A percentile compares a stretch with the other conserved stretches of the same genome.
Conservation (phyloP, 2,888 invertebrate species). For the Limnephilus marmoratus region DNA sequence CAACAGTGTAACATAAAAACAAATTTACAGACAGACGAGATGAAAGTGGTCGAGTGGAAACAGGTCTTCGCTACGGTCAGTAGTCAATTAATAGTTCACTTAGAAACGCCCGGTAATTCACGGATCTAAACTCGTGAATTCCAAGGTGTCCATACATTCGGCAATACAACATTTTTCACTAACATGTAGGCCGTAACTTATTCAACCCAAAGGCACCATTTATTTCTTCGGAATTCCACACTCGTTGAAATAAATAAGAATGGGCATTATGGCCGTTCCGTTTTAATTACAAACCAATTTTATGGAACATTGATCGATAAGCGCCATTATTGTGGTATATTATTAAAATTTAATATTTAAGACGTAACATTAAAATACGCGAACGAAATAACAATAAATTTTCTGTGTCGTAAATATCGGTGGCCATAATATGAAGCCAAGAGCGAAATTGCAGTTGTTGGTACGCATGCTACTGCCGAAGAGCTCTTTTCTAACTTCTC, state of each 20-base stretch:
- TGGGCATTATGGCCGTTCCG: neutral
- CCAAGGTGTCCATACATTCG: neutral
- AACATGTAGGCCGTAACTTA: neutral
- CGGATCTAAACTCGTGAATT: neutral
- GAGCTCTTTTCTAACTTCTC: neutral
- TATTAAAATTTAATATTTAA: neutral
- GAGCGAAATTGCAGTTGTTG: neutral
- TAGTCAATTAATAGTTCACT: neutral
- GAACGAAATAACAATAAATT: slow-evolving; percentile 2
- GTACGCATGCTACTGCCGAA: neutral
- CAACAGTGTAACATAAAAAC: too few relatives aligned
- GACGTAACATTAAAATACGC: neutral
- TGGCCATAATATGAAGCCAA: neutral
- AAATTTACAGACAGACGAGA: too few relatives aligned
- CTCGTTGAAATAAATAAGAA: neutral
- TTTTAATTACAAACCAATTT: slow-evolving; percentile 21
- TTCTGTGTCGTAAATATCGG: neutral
- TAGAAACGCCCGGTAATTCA: neutral
- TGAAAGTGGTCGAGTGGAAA: too few relatives aligned
- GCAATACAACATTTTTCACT: neutral
- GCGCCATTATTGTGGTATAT: slow-evolving; percentile 4
- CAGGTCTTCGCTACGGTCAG: too few relatives aligned
- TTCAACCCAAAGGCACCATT: neutral
- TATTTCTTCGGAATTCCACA: slow-evolving; percentile 23
- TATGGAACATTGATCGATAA: slow-evolving; percentile 29